Evolutionary conservation across 2,113 vertebrate genomes (phyloP).

Genomic region (Agapornis roseicollis): DNA sequence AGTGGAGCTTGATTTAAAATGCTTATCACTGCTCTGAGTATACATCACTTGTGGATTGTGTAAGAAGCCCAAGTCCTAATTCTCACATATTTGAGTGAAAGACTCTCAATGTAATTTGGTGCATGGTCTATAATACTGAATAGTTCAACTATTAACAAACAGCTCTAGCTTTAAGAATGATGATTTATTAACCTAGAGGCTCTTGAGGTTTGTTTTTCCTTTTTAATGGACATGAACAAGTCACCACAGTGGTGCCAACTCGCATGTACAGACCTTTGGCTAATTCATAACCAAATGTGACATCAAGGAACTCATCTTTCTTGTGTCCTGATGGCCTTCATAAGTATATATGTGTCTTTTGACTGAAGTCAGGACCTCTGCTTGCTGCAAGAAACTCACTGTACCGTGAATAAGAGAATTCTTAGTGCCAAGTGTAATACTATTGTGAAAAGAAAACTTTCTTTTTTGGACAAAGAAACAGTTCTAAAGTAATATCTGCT

Average conservation of each 20-base stretch:
- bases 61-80: not conserved
- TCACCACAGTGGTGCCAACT: not conserved
- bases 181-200: not conserved
- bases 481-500: not conserved
- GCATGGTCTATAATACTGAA: not conserved
- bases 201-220: not conserved
- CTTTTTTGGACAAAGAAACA: not conserved
- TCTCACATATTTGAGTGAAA: not conserved
- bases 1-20: not conserved
- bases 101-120: not conserved
- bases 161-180: not conserved
- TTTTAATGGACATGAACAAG: not conserved
- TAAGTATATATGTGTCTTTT: not conserved
- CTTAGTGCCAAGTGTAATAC: not conserved
- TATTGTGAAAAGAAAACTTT: not conserved
- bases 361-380: not conserved
- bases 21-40: not conserved
- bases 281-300: not conserved
- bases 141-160: not conserved
- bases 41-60: not conserved
- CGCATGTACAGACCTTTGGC: not conserved
- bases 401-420: not conserved
- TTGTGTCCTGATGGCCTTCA: not conserved
- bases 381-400: not conserved
- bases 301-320: not conserved